Evolutionary conservation across 1,140 invertebrate species (phyloP).

Genomic region (Drosophila repleta): DNA sequence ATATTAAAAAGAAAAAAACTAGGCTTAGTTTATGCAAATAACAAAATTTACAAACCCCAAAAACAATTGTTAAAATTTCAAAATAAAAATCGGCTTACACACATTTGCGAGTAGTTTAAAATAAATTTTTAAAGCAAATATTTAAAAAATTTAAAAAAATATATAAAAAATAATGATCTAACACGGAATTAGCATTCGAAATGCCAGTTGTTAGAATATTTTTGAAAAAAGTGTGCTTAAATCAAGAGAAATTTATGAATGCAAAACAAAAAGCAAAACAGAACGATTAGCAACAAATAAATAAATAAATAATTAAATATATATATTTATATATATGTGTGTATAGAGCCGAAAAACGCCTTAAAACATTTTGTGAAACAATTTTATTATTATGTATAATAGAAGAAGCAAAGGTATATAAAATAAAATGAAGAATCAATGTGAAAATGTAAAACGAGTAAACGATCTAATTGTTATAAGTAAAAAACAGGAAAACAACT

Average conservation of each 20-base stretch:
- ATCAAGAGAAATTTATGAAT: conserved; percentile 44
- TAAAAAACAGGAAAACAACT: conserved; percentile 62
- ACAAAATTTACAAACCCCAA: conserved; percentile 59
- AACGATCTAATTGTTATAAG: conserved; percentile 79
- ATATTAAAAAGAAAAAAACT: conserved; percentile 29
- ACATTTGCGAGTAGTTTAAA: conserved; percentile 49
- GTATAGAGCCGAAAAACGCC: conserved; percentile 77
- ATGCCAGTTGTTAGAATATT: conserved; percentile 70
- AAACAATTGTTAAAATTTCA: conserved; percentile 35
- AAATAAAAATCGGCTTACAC: conserved; percentile 47
- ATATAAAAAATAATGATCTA: conserved; percentile 31
- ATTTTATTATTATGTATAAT: conserved; percentile 62
- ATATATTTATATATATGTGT: conserved; percentile 58
- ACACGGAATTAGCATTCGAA: conserved; percentile 50
- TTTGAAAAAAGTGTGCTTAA: conserved; percentile 75
- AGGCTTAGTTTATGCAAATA: conserved; percentile 63
- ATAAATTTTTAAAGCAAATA: conserved; percentile 45
- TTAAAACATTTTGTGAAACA: conserved; percentile 77
- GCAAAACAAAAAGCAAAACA: conserved; percentile 36
- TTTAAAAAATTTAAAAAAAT: conserved; percentile 49
- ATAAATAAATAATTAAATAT: conserved; percentile 57
- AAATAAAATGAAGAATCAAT: conserved; percentile 28
- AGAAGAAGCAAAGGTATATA: conserved; percentile 28
- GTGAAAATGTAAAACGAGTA: conserved; percentile 72
- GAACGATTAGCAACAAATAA: conserved; percentile 45